These are phyloP conservation scores for Tachysurus vachellii DNA, from an alignment of 2,113 vertebrate species.

Conservation along the genomic window DNA sequence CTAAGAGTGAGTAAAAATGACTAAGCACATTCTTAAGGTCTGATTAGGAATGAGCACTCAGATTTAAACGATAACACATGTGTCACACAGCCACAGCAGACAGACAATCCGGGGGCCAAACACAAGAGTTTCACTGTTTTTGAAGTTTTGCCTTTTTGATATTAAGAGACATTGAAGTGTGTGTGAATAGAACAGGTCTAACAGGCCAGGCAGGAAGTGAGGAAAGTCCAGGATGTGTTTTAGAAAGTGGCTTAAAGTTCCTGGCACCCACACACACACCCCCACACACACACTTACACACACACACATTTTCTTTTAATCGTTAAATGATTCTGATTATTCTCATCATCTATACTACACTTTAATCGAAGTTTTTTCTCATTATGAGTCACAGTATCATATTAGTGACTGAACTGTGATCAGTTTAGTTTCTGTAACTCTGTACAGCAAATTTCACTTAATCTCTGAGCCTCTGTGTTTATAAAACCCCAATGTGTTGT, in stretches of 20 bases:
- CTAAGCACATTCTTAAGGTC: background rate
- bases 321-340: too few relatives aligned
- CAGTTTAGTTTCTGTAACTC: background rate
- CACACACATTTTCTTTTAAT: background rate
- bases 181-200: slow-evolving; percentile 32
- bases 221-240: slow-evolving; percentile 41
- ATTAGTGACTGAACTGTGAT: background rate
- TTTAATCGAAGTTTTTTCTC: background rate
- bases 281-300: background rate
- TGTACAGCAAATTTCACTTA: background rate
- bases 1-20: background rate
- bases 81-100: background rate
- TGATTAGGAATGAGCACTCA: background rate
- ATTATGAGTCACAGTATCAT: background rate
- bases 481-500: background rate
- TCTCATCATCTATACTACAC: background rate
- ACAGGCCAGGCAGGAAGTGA: slow-evolving; percentile 46
- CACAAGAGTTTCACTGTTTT: background rate
- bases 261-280: background rate
- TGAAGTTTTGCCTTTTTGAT: background rate
- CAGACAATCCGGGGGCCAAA: too few relatives aligned
- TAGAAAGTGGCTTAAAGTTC: background rate
- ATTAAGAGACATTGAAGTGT: too few relatives aligned
- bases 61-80: background rate
- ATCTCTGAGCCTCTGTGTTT: background rate